Evolutionary conservation across 2,888 invertebrate species (phyloP), one percentile per base, ranked within the genome.

Genomic region (Bellardia bayeri): DNA sequence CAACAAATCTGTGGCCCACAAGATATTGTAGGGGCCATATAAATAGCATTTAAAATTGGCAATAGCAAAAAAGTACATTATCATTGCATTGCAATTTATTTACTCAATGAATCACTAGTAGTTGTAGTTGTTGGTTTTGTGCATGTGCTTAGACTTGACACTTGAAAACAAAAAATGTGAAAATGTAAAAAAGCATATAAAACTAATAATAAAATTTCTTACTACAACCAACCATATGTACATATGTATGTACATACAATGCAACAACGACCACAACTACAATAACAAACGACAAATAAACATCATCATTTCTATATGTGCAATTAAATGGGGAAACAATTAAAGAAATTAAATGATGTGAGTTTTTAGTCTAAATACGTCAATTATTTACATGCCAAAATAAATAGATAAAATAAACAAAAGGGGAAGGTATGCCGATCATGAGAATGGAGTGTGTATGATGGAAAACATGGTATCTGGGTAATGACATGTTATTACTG

Each of bases 361-460:
- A 84, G 81, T 78, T 84, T 84, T 84, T 78, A 85, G 82, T 74
- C 85, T 87, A 82, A 82, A 78, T 68, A 85, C 84, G 87, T 87
- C 82, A 85, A 78, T 85, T 87, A 69, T 78, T 85, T 82, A 74
- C 61, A 87, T 58, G 78, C 84, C 72, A 74, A 87, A 42, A 81
- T 76, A 61, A 76, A 54, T 69, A 66, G 56, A 79, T 72, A 54
- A 64, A 58, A 74, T 13, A n/a, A 82, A 54, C 45, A 7, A 16
- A 13, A 1, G 14, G 30, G 37, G 37, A 69, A 54, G 33, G 56
- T 23, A 42, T 56, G 37, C 56, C 7, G 13, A 56, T 7, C 9
- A 8, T 8, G 5, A 23, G 4, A 58, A 2, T 13, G 6, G 8
- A 9, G 23, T 56, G 8, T 0, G n/a, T n/a, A n/a, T n/a, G n/a